Conservation (phyloP, 1,140 invertebrate genomes). For the Anoplophora glabripennis region DNA sequence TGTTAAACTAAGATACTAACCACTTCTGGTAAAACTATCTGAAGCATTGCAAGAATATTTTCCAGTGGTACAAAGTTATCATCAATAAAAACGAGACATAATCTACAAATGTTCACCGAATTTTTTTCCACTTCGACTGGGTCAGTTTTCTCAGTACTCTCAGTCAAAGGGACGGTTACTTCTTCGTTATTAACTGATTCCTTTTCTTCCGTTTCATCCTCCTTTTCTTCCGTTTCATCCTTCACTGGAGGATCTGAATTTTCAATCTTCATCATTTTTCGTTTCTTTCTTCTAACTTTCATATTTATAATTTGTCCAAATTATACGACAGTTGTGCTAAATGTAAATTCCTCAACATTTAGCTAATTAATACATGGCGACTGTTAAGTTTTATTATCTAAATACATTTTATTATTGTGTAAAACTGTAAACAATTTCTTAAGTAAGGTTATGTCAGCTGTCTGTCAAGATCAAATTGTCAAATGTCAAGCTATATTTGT, state of each 20-base stretch:
- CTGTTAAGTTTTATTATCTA: no score
- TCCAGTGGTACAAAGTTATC: slow-evolving; percentile 2
- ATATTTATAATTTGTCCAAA: background rate
- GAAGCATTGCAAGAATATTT: slow-evolving; percentile 12
- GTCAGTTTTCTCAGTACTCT: background rate
- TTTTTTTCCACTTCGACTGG: slow-evolving; percentile 2
- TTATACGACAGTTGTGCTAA: no score
- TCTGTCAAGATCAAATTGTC: no score
- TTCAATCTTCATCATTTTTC: slow-evolving; percentile 7
- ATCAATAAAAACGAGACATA: slow-evolving; percentile 13
- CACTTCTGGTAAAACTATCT: slow-evolving; percentile 13
- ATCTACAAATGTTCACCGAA: slow-evolving; percentile 8
- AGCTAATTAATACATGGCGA: no score
- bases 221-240: background rate
- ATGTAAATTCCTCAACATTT: no score
- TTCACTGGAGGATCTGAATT: background rate
- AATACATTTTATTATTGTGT: no score
- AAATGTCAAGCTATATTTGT: no score
- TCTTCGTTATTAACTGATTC: background rate
- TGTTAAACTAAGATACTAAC: background rate
- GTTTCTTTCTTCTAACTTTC: background rate
- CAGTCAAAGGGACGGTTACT: background rate
- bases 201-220: no score
- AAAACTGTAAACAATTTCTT: no score
- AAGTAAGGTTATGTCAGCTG: no score